Conservation (phyloP, 2,797 vertebrate species). For the Crocodylus rhombifer region DNA sequence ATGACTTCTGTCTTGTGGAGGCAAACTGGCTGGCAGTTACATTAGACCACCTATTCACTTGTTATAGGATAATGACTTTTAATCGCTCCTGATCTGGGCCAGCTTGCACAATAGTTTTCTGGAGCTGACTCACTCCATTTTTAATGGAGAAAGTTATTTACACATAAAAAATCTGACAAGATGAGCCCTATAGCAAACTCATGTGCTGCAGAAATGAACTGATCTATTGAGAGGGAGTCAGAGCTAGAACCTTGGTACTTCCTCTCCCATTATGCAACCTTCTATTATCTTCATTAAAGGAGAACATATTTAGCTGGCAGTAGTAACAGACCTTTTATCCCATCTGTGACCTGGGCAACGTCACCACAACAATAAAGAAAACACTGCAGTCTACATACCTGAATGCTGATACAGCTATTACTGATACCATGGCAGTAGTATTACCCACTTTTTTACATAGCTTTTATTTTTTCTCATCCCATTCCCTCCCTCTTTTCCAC, state of each 20-base stretch:
- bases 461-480: slow-evolving; percentile 30
- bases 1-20: no score
- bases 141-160: neutral
- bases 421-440: neutral
- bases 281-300: neutral
- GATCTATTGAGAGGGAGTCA: neutral
- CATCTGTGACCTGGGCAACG: neutral
- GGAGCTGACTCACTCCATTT: neutral
- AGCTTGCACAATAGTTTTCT: neutral
- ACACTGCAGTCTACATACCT: neutral
- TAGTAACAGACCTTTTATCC: neutral
- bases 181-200: neutral
- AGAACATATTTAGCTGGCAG: neutral
- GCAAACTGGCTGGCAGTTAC: neutral
- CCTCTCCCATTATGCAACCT: neutral
- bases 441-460: neutral
- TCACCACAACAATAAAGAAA: neutral
- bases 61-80: neutral
- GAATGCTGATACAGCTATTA: neutral
- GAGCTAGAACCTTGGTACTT: neutral
- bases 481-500: slow-evolving; percentile 35
- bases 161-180: neutral
- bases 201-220: neutral
- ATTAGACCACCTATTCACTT: neutral
- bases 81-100: neutral